phyloP scores from a whole-genome alignment of 2,888 invertebrate species.

The Hydropsyche betteni region DNA sequence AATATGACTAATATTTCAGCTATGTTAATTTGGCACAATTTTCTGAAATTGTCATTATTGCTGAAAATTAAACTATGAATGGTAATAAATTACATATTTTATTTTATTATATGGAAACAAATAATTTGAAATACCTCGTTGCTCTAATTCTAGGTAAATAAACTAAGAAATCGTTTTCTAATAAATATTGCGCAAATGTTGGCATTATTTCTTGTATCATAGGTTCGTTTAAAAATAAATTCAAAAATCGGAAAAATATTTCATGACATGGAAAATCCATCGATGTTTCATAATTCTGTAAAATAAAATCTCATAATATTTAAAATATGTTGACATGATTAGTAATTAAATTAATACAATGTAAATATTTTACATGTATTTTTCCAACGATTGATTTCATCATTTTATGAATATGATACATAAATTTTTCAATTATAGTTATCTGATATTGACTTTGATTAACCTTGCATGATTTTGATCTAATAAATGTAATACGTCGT shows the following conservation, averaged over 20 bases:
- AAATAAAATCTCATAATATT: background rate
- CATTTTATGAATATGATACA: background rate
- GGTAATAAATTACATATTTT: background rate
- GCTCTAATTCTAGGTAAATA: conserved; percentile 41
- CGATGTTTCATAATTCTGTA: conserved; percentile 43
- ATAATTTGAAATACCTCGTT: conserved; percentile 33
- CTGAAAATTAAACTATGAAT: conserved; percentile 34
- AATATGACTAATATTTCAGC: conserved; percentile 44
- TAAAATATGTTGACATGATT: background rate
- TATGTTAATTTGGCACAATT: conserved; percentile 44
- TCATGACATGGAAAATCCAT: conserved; percentile 42
- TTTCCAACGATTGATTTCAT: background rate
- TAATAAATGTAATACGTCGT: background rate
- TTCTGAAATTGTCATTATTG: conserved; percentile 30
- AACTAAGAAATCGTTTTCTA: conserved; percentile 39
- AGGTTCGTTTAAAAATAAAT: conserved; percentile 37
- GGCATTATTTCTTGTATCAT: conserved; percentile 20
- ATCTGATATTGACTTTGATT: background rate
- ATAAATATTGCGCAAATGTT: conserved; percentile 40
- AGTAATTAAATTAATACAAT: conserved; percentile 2
- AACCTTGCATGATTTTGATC: background rate
- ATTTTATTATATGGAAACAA: conserved; percentile 20
- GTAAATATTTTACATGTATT: background rate
- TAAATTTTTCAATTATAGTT: conserved; percentile 1
- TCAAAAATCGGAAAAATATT: conserved; percentile 43